phyloP scores from a whole-genome alignment of 2,113 vertebrate species.

The Tympanuchus pallidicinctus region DNA sequence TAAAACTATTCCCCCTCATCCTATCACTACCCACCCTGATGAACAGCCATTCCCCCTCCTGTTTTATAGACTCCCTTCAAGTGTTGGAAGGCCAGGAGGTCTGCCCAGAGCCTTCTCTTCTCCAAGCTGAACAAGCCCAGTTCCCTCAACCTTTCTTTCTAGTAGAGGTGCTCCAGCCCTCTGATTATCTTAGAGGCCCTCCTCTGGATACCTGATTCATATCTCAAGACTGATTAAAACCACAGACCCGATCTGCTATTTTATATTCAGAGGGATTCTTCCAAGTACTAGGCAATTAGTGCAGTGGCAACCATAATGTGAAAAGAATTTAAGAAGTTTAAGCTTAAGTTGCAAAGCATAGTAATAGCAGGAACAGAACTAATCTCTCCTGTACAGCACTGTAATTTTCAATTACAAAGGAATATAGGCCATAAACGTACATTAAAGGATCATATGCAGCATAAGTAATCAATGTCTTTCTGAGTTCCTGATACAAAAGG shows the following conservation, averaged over 20 bases:
- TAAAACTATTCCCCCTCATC: no score
- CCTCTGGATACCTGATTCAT: neutral
- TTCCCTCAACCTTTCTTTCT: no score
- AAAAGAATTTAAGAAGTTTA: neutral
- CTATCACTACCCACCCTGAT: no score
- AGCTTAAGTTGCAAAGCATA: neutral
- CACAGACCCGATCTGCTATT: neutral
- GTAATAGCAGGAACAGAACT: neutral
- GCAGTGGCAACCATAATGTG: neutral
- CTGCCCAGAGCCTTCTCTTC: no score
- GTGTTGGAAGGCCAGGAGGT: no score
- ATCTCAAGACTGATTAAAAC: neutral
- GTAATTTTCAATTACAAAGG: neutral
- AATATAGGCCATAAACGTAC: fast-evolving
- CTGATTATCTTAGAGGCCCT: no score
- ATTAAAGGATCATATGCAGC: neutral
- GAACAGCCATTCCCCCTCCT: no score
- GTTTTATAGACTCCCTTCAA: no score
- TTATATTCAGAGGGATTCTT: neutral
- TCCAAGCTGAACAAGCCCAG: no score
- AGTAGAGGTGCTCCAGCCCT: no score
- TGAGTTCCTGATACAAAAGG: neutral
- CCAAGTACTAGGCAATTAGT: neutral
- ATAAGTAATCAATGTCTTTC: neutral
- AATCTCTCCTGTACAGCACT: neutral